Base-by-base conservation (phyloP, 2,113 vertebrate genomes). In the Rafetus swinhoei region DNA sequence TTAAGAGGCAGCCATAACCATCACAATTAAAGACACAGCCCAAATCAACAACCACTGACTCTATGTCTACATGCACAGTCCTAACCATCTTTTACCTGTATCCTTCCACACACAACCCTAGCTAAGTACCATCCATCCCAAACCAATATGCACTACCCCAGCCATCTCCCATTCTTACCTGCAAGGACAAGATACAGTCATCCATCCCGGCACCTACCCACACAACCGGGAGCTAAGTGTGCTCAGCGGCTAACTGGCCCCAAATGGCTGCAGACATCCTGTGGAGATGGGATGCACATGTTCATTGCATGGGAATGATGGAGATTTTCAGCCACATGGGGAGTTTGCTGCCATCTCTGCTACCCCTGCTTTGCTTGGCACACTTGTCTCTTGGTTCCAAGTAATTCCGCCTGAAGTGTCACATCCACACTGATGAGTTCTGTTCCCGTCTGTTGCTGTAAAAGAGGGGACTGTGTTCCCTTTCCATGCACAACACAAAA, bases 181-280 rank as follows among this genome's bases (percentile, higher is more conserved):
- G 0, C 1, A 24, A 56, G 32, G 79, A 65, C 74, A 2, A 86
- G 25, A 79, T 4, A 1, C 19, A 82, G 21, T 74, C 81, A 90
- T 93, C 93, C 84, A 84, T 80, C 83, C 92, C 59, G 6, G 0
- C 80, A 12, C 72, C 29, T 74, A 25, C 0, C 62, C 84, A 27
- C 82, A 52, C 1, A 54, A 95, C 35, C 12, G 94, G 81, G 95
- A 88, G 88, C 74, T 35, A 85, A 25, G 93, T 83, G 0, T 32
- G 87, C 84, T 96, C 97, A 92, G 95, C 94, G 96, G 93, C 97
- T 97, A 92, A 88, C 83, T 2, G 86, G 62, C 88, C 85, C 90
- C 94, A 91, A 95, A 94, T 88, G 7, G 90, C 94, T 95, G 91
- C 96, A 95, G 95, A 85, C 3, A 65, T 76, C 90, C 93, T 82